These are phyloP conservation scores for Spongia lamella DNA, from an alignment of 37 sponge, comb jelly and placozoan species.

Conservation along the genomic window DNA sequence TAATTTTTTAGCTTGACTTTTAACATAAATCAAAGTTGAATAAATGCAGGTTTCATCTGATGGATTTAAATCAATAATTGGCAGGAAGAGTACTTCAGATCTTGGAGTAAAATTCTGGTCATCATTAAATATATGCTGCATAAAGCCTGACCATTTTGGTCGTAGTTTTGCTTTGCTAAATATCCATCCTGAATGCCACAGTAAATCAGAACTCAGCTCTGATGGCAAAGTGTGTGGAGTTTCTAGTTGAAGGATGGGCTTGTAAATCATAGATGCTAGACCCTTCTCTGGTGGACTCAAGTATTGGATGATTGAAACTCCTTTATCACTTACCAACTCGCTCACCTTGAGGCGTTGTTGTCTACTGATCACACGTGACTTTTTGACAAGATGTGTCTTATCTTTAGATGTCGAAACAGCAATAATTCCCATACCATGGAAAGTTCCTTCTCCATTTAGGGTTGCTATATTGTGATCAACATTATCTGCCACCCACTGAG, in stretches of 20 bases:
- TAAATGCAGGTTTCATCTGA: constrained; percentile 4
- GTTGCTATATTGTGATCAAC: constrained; percentile 26
- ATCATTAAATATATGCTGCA: constrained; percentile 15
- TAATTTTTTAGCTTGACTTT: constrained; percentile 11
- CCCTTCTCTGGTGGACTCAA: not conserved
- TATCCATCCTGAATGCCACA: constrained; percentile 5
- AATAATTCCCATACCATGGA: no score
- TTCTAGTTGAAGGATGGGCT: constrained; percentile 5
- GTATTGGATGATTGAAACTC: constrained; percentile 25
- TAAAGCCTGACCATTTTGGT: constrained; percentile 42
- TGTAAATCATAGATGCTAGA: constrained; percentile 7
- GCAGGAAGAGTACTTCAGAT: constrained; percentile 28
- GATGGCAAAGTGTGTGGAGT: constrained; percentile 25
- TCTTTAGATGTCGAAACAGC: constrained; percentile 37
- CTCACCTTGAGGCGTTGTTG: constrained; percentile 12
- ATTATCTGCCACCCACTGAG: no score
- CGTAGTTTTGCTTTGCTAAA: constrained; percentile 1
- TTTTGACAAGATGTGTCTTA: not conserved
- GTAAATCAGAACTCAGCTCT: constrained; percentile 10
- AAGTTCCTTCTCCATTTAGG: constrained; percentile 12
- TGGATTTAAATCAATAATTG: constrained; percentile 30
- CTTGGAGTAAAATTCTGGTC: not conserved
- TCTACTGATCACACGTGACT: constrained; percentile 16
- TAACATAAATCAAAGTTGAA: constrained; percentile 28
- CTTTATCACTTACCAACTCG: constrained; percentile 16